Percentiles rank a stretch among this genome's conserved stretches.
Evolutionary conservation across 2,113 vertebrate species (phyloP).

Genomic region (Butastur rufipennis): DNA sequence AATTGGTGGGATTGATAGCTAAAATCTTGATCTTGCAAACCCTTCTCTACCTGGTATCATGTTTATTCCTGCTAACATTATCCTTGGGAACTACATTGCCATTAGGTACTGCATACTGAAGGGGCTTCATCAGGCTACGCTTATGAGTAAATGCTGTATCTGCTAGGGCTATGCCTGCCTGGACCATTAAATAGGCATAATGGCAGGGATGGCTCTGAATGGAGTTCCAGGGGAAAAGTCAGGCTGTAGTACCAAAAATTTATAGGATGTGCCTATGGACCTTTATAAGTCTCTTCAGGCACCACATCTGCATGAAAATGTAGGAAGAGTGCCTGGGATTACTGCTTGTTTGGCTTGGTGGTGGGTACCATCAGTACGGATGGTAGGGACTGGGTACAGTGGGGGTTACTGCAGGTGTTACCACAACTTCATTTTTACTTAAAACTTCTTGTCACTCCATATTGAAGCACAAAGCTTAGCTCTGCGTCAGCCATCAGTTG

Average conservation of each 20-base stretch:
- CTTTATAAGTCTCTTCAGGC: not conserved
- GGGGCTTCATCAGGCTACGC: not conserved
- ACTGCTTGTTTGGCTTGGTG: not conserved
- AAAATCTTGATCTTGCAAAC: not conserved
- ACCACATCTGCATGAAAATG: not conserved
- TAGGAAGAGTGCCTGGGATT: not conserved
- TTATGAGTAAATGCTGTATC: not conserved
- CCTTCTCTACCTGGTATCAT: not conserved
- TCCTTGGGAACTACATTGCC: not conserved
- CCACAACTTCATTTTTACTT: not conserved
- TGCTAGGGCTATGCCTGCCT: not conserved
- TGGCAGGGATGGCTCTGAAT: not conserved
- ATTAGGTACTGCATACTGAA: not conserved
- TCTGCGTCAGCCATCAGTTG: not conserved
- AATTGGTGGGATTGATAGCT: not conserved
- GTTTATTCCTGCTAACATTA: not conserved
- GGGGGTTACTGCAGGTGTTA: not conserved
- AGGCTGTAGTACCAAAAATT: not conserved
- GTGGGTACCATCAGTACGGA: not conserved
- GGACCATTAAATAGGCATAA: accelerated
- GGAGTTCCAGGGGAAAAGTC: not conserved
- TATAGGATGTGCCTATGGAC: not conserved
- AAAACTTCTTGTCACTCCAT: not conserved
- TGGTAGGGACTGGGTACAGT: not conserved
- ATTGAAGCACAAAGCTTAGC: not conserved